Conservation (phyloP, 2,888 invertebrate genomes). For the Tuta absoluta region DNA sequence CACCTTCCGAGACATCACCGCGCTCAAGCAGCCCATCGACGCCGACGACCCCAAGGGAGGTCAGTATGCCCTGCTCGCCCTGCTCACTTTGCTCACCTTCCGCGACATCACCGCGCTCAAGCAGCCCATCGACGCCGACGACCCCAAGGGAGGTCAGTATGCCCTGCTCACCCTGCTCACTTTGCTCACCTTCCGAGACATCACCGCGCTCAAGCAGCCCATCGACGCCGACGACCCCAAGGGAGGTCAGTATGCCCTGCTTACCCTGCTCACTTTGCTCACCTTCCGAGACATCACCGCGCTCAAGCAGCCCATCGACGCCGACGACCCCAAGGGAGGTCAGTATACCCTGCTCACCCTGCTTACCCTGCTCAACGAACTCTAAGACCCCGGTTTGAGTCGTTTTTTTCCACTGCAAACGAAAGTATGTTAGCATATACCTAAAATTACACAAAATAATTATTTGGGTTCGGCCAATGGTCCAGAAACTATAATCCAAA, state of each 20-base stretch:
- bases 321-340: slow-evolving; percentile 98
- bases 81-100: slow-evolving; percentile 90
- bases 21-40: slow-evolving; percentile 99
- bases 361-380: slow-evolving; percentile 82
- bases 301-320: slow-evolving; percentile 99
- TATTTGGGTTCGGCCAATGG: too few relatives aligned
- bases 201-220: slow-evolving; percentile 99
- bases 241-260: slow-evolving; percentile 89
- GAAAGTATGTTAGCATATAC: too few relatives aligned
- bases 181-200: slow-evolving; percentile 98
- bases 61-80: slow-evolving; percentile 43
- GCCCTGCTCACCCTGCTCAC: too few relatives aligned
- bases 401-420: too few relatives aligned
- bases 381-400: too few relatives aligned
- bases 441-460: too few relatives aligned
- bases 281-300: slow-evolving; percentile 99
- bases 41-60: slow-evolving; percentile 98
- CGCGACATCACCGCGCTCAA: slow-evolving; percentile 99
- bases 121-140: slow-evolving; percentile 99
- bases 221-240: slow-evolving; percentile 99
- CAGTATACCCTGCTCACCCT: too few relatives aligned
- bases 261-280: slow-evolving; percentile 82
- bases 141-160: slow-evolving; percentile 93
- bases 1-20: slow-evolving; percentile 99
- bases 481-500: too few relatives aligned